Conservation (phyloP, 2,797 vertebrate genomes). For the Pyrocephalus nanus region DNA sequence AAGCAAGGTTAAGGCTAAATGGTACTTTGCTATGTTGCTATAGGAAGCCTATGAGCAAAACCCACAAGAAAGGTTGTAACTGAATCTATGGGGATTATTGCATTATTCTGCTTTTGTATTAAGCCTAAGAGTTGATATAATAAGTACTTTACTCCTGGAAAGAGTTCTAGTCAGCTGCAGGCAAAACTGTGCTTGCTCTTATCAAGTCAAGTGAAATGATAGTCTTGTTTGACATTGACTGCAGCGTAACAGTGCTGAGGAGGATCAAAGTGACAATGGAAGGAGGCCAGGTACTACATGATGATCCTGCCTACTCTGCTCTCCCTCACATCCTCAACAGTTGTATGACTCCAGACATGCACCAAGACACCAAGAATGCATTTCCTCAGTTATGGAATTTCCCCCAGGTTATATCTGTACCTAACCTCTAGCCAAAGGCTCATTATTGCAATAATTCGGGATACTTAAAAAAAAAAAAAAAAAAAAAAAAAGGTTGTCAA, state of each 20-base stretch:
- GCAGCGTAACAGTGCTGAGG: rapidly evolving
- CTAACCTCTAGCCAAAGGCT: neutral
- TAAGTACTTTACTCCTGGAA: neutral
- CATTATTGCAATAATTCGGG: neutral
- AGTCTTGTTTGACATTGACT: neutral
- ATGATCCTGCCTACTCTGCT: neutral
- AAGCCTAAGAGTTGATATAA: neutral
- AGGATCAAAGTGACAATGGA: neutral
- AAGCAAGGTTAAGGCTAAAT: neutral
- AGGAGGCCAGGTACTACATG: neutral
- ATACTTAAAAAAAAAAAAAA: neutral
- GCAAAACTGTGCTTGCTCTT: neutral
- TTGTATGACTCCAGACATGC: neutral
- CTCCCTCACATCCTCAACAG: neutral
- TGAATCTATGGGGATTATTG: neutral
- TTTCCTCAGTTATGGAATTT: neutral
- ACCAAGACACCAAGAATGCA: neutral
- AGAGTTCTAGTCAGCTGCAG: neutral
- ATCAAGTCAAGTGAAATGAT: neutral
- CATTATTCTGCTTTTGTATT: neutral
- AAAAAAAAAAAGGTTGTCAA: neutral
- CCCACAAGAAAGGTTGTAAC: neutral
- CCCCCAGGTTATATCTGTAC: neutral
- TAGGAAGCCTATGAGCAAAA: neutral
- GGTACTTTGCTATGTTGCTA: neutral